Conservation (phyloP, 2,888 invertebrate species). For the Lymantria monacha region DNA sequence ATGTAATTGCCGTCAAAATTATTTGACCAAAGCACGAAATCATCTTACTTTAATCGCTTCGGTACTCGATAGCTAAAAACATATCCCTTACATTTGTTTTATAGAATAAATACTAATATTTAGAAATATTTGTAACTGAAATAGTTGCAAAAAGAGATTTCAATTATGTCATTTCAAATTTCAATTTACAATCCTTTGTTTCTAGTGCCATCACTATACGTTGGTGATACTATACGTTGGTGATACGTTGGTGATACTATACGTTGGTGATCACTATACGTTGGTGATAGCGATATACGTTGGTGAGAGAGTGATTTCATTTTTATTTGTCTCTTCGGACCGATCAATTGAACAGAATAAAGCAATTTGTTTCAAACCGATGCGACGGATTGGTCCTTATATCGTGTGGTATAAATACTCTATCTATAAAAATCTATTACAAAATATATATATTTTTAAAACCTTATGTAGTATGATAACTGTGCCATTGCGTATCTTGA, state of each 20-base stretch:
- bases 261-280: slow-evolving; percentile 9
- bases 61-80: too few species aligned
- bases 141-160: background rate
- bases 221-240: background rate
- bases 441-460: too few species aligned
- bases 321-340: slow-evolving; percentile 8
- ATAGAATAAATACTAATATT: background rate
- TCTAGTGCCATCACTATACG: slow-evolving; percentile 9
- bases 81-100: too few species aligned
- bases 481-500: too few species aligned
- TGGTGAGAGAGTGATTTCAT: slow-evolving; percentile 11
- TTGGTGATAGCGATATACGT: background rate
- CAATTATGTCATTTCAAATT: slow-evolving; percentile 3
- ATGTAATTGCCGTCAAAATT: too few species aligned
- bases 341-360: background rate
- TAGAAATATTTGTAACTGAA: background rate
- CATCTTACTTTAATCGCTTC: too few species aligned
- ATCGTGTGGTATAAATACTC: background rate
- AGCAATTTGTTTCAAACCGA: background rate
- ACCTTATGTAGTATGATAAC: too few species aligned
- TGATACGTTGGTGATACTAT: slow-evolving; percentile 1
- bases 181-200: slow-evolving; percentile 11
- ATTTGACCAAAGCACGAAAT: too few species aligned
- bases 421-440: too few species aligned
- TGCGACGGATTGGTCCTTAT: background rate